A percentile compares a stretch with the other conserved stretches of the same genome.
These are phyloP conservation scores for Siniperca chuatsi DNA, from an alignment of 2,113 vertebrate species.

Conservation along the genomic window DNA sequence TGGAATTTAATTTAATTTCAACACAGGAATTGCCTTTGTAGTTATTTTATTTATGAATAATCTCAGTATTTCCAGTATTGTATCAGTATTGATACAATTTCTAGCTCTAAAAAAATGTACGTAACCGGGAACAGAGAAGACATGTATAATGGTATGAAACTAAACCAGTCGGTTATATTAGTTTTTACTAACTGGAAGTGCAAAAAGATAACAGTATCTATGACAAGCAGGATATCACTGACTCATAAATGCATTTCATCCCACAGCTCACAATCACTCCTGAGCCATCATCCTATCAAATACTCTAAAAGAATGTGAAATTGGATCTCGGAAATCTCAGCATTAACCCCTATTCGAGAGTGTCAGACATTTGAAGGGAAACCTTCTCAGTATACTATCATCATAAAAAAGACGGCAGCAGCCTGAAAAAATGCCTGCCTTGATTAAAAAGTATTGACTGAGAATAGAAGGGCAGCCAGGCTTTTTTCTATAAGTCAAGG, in stretches of 20 bases:
- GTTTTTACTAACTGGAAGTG: background rate
- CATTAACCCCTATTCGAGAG: background rate
- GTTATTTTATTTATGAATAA: background rate
- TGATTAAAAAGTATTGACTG: slow-evolving; percentile 66
- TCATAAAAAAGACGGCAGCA: slow-evolving; percentile 17
- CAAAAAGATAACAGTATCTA: slow-evolving; percentile 17
- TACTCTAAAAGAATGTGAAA: slow-evolving; percentile 38
- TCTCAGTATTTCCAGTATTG: background rate
- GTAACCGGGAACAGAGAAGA: background rate
- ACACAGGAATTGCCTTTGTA: background rate
- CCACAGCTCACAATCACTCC: slow-evolving; percentile 42
- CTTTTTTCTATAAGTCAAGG: slow-evolving; percentile 27
- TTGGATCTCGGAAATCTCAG: slow-evolving; percentile 12
- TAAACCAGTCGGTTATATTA: background rate
- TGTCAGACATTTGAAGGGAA: slow-evolving; percentile 7
- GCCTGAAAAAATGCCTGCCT: background rate
- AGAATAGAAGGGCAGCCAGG: background rate
- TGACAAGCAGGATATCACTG: slow-evolving; percentile 22
- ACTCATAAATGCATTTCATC: slow-evolving; percentile 40
- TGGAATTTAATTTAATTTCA: background rate
- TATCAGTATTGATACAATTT: background rate
- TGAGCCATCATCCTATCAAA: slow-evolving; percentile 50
- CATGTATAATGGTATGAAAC: background rate
- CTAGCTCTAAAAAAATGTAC: background rate
- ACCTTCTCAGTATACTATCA: background rate